Base-by-base conservation (phyloP, 2,113 vertebrate genomes). In the Coturnix japonica region DNA sequence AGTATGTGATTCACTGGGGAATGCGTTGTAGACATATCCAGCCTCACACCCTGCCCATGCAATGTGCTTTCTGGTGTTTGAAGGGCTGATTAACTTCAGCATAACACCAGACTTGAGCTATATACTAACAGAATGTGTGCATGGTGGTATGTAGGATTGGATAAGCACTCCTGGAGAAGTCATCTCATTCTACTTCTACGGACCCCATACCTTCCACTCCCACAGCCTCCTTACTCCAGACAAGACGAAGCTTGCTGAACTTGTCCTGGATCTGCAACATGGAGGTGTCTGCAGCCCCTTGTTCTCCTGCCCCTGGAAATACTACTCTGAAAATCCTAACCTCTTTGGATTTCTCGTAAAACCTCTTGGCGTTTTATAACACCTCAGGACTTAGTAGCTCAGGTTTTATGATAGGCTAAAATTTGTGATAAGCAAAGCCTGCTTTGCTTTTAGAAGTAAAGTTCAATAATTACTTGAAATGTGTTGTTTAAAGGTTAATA, bases 181-280 rank as follows among this genome's bases (percentile, higher is more conserved):
- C 75, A 56, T 31, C 41, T 87, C 19, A 6, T 43, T 33, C 69
- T 1, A 0, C 43, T 59, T 33, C n/a, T 7, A 5, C 1, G 0
- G 76, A 28, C 46, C 46, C 41, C 31, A 1, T 28, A 15, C 64
- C 26, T 4, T 0, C 47, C 12, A 15, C 74, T 4, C 2, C 71
- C 12, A 15, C 74, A 2, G 3, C 66, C 30, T 69, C 87, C 81
- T 72, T 21, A 43, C 15, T 37, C 33, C 43, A 41, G 75, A 16
- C 59, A 22, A 0, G 1, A 69, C 44, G 44, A 46, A 33, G 54
- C 49, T 85, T 57, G 23, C 81, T 57, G 63, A 73, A 64, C 71
- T 57, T 67, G 0, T 26, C 57, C 70, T 71, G 30, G 6, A n/a
- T 80, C 66, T 87, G 73, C 49, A 76, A 0, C 11, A 0, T 28